Percentiles rank a stretch among this genome's conserved stretches.
Evolutionary conservation across 2,888 invertebrate genomes (phyloP).

Genomic region (Crematogaster levior): DNA sequence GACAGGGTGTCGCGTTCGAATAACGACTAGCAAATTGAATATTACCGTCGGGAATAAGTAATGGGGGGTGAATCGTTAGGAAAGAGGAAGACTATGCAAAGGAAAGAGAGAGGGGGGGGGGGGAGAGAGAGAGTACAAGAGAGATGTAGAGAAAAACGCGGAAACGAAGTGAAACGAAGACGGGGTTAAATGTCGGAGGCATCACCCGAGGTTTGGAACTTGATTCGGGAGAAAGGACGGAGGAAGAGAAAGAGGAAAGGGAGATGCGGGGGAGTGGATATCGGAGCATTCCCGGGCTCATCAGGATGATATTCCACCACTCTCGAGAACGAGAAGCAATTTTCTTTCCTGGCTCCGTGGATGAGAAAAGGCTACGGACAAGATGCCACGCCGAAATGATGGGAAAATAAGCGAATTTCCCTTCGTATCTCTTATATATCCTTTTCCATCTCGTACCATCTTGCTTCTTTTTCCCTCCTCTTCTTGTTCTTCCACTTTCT

Average conservation of each 20-base stretch:
- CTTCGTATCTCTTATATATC: conserved; percentile 74
- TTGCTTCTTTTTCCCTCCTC: conserved; percentile 26
- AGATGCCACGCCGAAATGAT: conserved; percentile 84
- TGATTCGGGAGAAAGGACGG: not conserved
- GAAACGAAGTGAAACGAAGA: conserved; percentile 59
- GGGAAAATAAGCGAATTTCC: conserved; percentile 85
- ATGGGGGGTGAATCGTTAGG: conserved; percentile 36
- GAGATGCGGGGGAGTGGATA: conserved; percentile 64
- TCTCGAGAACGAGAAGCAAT: conserved; percentile 83
- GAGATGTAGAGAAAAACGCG: conserved; percentile 53
- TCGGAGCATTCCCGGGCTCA: conserved; percentile 79
- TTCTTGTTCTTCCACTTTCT: not conserved
- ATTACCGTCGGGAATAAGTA: conserved; percentile 47
- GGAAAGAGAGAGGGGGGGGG: conserved; percentile 10
- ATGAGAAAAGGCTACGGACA: conserved; percentile 82
- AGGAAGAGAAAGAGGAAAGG: not conserved
- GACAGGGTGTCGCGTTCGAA: conserved; percentile 60
- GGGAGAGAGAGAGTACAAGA: conserved; percentile 36
- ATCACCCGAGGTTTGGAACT: conserved; percentile 47
- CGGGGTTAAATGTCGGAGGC: conserved; percentile 55
- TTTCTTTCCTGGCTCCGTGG: conserved; percentile 81
- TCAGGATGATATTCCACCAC: conserved; percentile 83
- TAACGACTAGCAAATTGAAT: conserved; percentile 71
- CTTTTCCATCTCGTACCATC: conserved; percentile 58
- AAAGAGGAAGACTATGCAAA: conserved; percentile 27